Percentiles rank a stretch among this genome's conserved stretches.
Conservation (phyloP, 2,113 vertebrate species). For the Hydrochoerus hydrochaeris region DNA sequence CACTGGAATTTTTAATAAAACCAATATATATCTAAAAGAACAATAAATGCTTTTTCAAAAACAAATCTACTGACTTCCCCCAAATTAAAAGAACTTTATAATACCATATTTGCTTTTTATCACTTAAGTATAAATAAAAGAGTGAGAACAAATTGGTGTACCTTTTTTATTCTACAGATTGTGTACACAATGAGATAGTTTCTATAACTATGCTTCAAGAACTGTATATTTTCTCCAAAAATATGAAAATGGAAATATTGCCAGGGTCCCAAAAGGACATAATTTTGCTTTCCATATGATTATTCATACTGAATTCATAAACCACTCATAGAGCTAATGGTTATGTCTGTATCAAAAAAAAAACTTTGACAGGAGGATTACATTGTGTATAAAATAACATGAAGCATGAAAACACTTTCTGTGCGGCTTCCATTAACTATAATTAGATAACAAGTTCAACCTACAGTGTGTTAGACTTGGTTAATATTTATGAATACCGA, state of each 20-base stretch:
- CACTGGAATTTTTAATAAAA: conserved; percentile 37
- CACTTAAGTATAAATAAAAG: neutral
- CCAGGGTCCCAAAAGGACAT: neutral
- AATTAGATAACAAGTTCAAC: conserved; percentile 10
- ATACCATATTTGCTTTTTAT: neutral
- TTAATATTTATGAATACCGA: neutral
- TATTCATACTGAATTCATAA: neutral
- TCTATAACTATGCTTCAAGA: neutral
- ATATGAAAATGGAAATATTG: neutral
- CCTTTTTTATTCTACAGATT: neutral
- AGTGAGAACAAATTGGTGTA: neutral
- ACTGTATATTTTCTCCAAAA: neutral
- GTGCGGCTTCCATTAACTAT: neutral
- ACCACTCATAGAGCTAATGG: neutral
- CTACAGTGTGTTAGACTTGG: conserved; percentile 6
- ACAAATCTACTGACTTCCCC: neutral
- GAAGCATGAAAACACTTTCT: conserved; percentile 13
- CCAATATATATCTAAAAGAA: neutral
- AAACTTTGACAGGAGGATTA: neutral
- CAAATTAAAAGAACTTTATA: neutral
- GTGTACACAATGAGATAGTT: neutral
- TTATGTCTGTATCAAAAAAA: neutral
- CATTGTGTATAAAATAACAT: neutral
- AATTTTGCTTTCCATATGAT: neutral
- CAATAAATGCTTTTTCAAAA: neutral